Evolutionary conservation across 2,113 vertebrate genomes (phyloP), one percentile per base, ranked within the genome.

Genomic region (Australoheros scitulus): DNA sequence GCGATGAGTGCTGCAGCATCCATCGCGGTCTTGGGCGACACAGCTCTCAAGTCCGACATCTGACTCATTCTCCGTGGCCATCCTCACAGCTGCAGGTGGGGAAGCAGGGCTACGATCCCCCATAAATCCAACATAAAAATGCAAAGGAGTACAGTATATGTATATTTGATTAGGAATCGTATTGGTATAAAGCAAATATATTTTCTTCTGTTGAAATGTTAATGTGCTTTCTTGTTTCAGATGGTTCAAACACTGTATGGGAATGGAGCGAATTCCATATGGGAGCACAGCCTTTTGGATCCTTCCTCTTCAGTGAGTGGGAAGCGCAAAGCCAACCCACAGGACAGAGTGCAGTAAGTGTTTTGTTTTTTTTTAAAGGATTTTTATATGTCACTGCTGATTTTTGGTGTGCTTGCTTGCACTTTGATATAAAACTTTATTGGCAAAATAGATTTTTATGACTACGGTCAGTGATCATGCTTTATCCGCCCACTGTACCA

Each of bases 291-390:
- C 0, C 92, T 99, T 93, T 95, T 99, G 92, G 98, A 99, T 88
- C 98, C 98, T n/a, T 97, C 98, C 29, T 98, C 98, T 0, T 94
- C 97, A 77, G 95, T 96, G 95, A 98, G 97, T 11, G 98, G 97
- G 87, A 97, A 97, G 88, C 97, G 98, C 86, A 99, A 99, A 95
- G 98, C 98, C 64, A 97, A 96, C 91, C 98, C 98, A 0, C 98
- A 99, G 93, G 98, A 99, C 92, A 97, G 97, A 97, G 96, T 99
- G 85, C 98, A 99, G 98, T 99, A 95, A 98, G 98, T 97, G 57
- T 68, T 61, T 79, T 63, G 20, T 34, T 38, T 38, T 38, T 10
- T 38, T 38, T 36, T 8, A 9, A 1, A 60, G 58, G 29, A 50
- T 81, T 79, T 81, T 3, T 18, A 74, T 76, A 47, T 80, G 77